Percentiles rank a stretch among this genome's conserved stretches.
These are phyloP conservation scores for Helarctos malayanus DNA, from an alignment of 2,797 vertebrate species.

Conservation along the genomic window DNA sequence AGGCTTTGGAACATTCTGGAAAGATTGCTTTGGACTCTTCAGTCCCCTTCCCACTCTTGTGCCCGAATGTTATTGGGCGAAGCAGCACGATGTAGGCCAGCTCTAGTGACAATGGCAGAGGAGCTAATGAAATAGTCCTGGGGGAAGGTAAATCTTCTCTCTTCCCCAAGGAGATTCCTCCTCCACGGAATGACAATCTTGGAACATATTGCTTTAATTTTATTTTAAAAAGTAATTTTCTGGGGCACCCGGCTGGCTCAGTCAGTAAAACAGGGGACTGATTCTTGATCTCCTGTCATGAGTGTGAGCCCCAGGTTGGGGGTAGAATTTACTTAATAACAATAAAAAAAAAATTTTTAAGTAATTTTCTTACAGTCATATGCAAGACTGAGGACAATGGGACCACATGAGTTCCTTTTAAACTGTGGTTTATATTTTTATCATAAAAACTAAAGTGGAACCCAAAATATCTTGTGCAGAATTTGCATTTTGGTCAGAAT, in stretches of 20 bases:
- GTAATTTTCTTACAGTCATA: background rate
- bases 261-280: background rate
- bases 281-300: background rate
- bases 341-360: background rate
- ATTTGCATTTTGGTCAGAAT: conserved; percentile 50
- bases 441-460: conserved; percentile 51
- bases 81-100: background rate
- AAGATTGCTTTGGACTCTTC: background rate
- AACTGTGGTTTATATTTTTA: conserved; percentile 59
- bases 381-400: background rate
- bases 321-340: background rate
- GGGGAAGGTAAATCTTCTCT: background rate
- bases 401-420: background rate
- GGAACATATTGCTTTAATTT: conserved; percentile 25
- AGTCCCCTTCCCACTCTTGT: too few relatives aligned
- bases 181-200: background rate
- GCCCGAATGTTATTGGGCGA: background rate
- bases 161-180: background rate
- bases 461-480: conserved; percentile 51
- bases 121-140: background rate
- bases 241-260: background rate
- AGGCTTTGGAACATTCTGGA: background rate
- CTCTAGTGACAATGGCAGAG: too few relatives aligned
- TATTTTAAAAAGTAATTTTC: background rate
- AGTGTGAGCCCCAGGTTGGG: background rate